phyloP scores from a whole-genome alignment of 1,140 invertebrate genomes.

The Heliothis virescens region DNA sequence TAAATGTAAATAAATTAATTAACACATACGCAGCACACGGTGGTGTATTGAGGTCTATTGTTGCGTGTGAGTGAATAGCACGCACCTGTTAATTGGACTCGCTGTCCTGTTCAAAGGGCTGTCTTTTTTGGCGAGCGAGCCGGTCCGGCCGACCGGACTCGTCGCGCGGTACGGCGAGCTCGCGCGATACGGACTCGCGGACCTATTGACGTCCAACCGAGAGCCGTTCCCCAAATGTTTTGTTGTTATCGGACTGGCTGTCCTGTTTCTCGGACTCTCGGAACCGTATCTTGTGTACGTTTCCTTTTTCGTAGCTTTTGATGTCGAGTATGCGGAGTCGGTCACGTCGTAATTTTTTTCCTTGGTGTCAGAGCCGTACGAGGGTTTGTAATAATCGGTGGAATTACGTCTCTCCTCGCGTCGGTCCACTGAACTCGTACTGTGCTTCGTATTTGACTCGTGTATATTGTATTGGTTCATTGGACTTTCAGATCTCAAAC shows the following conservation, averaged over 20 bases:
- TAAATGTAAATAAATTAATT: constrained; percentile 48
- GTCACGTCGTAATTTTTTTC: constrained; percentile 81
- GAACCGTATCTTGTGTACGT: constrained; percentile 76
- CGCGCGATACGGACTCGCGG: constrained; percentile 77
- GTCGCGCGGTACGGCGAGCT: constrained; percentile 77
- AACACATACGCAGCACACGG: constrained; percentile 29
- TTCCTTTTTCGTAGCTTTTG: constrained; percentile 75
- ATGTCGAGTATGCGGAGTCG: constrained; percentile 77
- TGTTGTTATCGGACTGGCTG: constrained; percentile 83
- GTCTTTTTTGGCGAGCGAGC: constrained; percentile 78
- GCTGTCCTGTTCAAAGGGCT: constrained; percentile 81
- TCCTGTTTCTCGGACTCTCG: constrained; percentile 80
- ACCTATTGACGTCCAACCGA: constrained; percentile 76
- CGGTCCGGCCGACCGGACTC: constrained; percentile 79
- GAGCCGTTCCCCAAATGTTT: constrained; percentile 82
- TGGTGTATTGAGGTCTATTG: constrained; percentile 26
- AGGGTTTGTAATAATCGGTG: constrained; percentile 81
- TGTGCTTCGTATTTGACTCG: constrained; percentile 73
- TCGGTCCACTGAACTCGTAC: constrained; percentile 74
- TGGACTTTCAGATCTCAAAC: constrained; percentile 81
- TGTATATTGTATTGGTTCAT: constrained; percentile 79
- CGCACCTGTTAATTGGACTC: constrained; percentile 84
- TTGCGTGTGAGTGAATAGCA: constrained; percentile 46
- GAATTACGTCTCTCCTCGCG: constrained; percentile 77
- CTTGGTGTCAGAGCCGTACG: constrained; percentile 75